phyloP scores from a whole-genome alignment of 2,797 vertebrate genomes.

The Brachyalestes nurse region DNA sequence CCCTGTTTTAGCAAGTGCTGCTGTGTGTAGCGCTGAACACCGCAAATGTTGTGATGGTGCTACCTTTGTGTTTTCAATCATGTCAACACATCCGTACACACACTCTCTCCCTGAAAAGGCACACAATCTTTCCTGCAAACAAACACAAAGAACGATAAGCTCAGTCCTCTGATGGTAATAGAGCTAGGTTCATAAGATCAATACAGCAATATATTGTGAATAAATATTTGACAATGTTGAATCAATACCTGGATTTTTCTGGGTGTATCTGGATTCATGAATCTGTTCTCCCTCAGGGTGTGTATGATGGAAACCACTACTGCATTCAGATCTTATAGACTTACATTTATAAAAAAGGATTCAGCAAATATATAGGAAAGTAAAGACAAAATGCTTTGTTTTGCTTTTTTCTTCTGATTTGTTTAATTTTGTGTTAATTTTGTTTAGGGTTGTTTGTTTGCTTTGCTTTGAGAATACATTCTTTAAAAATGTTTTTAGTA shows the following conservation, averaged over 20 bases:
- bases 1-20: conserved; percentile 50
- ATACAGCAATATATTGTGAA: not conserved
- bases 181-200: conserved; percentile 54
- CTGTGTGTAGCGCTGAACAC: conserved; percentile 45
- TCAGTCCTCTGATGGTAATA: conserved; percentile 76
- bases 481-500: too few species aligned
- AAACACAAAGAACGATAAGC: not conserved
- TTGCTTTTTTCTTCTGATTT: not conserved
- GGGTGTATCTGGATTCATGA: not conserved
- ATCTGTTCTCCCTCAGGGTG: not conserved
- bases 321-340: not conserved
- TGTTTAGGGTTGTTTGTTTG: too few species aligned
- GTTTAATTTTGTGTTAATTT: not conserved
- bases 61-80: conserved; percentile 42
- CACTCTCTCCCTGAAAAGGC: conserved; percentile 10
- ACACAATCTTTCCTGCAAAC: not conserved
- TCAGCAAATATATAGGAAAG: too few species aligned
- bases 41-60: conserved; percentile 45
- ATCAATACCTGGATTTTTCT: not conserved
- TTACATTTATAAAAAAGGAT: not conserved
- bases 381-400: too few species aligned
- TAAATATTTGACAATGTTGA: not conserved
- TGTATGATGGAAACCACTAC: not conserved
- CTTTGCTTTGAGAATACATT: too few species aligned
- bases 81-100: conserved; percentile 13